Percentiles rank a stretch among this genome's conserved stretches.
phyloP scores from a whole-genome alignment of 1,140 invertebrate genomes.

The Himalopsyche phryganea region DNA sequence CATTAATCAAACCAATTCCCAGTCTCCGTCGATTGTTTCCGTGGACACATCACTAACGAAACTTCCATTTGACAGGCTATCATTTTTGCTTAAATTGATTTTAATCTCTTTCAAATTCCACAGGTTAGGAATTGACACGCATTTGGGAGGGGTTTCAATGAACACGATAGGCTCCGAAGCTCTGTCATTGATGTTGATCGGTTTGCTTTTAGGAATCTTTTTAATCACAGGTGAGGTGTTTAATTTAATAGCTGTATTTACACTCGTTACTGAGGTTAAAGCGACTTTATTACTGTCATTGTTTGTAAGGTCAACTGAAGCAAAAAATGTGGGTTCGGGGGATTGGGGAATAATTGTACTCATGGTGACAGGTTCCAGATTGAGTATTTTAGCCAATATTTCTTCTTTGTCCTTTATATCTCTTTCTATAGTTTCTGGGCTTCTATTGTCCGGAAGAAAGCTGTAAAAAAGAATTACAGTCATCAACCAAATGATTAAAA shows the following conservation, averaged over 20 bases:
- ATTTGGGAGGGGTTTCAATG: constrained; percentile 20
- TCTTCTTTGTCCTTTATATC: constrained; percentile 51
- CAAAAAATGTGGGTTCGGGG: constrained; percentile 3
- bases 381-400: constrained; percentile 48
- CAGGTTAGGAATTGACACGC: constrained; percentile 27
- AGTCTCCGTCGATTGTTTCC: constrained; percentile 9
- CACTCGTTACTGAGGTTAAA: neutral
- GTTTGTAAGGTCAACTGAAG: neutral
- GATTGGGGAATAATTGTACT: constrained; percentile 16
- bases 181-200: neutral
- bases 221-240: constrained; percentile 2
- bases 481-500: neutral
- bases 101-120: constrained; percentile 33
- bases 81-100: constrained; percentile 2
- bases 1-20: constrained; percentile 16
- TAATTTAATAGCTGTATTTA: neutral
- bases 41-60: neutral
- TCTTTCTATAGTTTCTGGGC: constrained; percentile 31
- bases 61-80: neutral
- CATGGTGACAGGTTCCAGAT: constrained; percentile 48
- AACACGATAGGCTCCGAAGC: neutral
- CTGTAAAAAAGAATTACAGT: constrained; percentile 11
- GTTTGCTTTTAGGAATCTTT: neutral
- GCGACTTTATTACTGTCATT: neutral
- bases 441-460: constrained; percentile 18